Evolutionary conservation across 2,888 invertebrate genomes (phyloP), one percentile per base, ranked within the genome.

Genomic region (Coleophora deauratella): DNA sequence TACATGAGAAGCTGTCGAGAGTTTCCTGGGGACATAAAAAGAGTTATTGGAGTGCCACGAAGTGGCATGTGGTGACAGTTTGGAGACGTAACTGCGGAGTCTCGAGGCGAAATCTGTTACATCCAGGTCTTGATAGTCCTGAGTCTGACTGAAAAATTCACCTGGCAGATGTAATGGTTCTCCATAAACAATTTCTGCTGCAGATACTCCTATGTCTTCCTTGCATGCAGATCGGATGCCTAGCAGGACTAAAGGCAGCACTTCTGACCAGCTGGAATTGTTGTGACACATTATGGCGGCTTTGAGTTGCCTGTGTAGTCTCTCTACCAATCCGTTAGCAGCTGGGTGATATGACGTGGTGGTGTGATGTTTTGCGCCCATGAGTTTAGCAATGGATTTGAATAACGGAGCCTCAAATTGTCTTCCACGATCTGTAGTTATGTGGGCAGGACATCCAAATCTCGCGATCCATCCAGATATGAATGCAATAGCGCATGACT

Each of bases 391-490:
- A 2, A 57, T 12, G 3, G 31, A 12, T 8, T 49, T 42, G 38
- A 59, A 59, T 2, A 51, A 38, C 1, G 44, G 37, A 0, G 47
- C 54, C 45, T 54, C 53, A 15, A 58, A 69, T 38, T 77, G 75
- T 2, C 46, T 37, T 1, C 58, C 58, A 0, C 49, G 47, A 33
- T 58, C 55, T 1, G 54, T 52, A 1, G 53, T 49, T 3, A 58
- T 49, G 2, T 46, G 35, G 2, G 43, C 48, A 2, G 77, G 80
- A 8, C 62, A 51, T 1, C 79, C 78, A 42, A 63, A 79, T 8
- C 74, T 49, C 0, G 72, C 38, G 1, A 85, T 59, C 82, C 77
- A 84, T 0, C 48, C 46, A 0, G 37, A 30, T 14, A 62, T 43
- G 7, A 84, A 57, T 2, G 67, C 60, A n/a, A 43, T 27, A 1